A percentile compares a stretch with the other conserved stretches of the same genome.
Conservation (phyloP, 1,140 invertebrate species). For the Drosophila paulistorum region DNA sequence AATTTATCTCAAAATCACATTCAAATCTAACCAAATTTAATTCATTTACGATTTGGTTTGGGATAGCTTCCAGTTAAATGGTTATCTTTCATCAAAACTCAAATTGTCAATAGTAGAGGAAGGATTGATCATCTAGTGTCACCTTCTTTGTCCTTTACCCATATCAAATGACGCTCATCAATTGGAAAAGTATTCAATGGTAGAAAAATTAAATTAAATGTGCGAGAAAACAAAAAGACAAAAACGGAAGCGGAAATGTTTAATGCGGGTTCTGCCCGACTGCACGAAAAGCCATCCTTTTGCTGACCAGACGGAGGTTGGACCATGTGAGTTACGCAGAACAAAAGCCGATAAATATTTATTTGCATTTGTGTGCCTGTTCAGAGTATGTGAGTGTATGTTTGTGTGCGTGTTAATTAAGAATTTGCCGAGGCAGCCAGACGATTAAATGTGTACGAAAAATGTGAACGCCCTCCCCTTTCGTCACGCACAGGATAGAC, state of each 20-base stretch:
- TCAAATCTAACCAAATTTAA: background rate
- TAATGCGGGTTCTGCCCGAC: slow-evolving; percentile 43
- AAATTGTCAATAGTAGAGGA: background rate
- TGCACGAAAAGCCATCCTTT: background rate
- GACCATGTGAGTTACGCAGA: slow-evolving; percentile 47
- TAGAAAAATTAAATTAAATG: slow-evolving; percentile 41
- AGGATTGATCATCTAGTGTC: slow-evolving; percentile 1
- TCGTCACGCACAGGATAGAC: slow-evolving; percentile 60
- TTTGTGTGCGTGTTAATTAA: slow-evolving; percentile 66
- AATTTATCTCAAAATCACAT: too few species aligned
- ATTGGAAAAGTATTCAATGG: background rate
- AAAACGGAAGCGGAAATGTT: slow-evolving; percentile 51
- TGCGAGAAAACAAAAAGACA: slow-evolving; percentile 34
- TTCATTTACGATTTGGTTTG: background rate
- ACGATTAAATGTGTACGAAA: slow-evolving; percentile 70
- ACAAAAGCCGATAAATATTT: slow-evolving; percentile 71
- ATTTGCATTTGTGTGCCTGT: slow-evolving; percentile 50
- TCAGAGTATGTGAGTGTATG: slow-evolving; percentile 17
- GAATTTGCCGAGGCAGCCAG: slow-evolving; percentile 66
- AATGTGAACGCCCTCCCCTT: slow-evolving; percentile 35
- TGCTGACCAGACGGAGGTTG: slow-evolving; percentile 27
- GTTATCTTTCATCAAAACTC: background rate
- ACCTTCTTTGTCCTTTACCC: background rate
- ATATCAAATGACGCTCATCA: background rate
- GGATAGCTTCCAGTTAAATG: background rate